phyloP scores from a whole-genome alignment of 2,888 invertebrate species.

The Thymelicus acteon region DNA sequence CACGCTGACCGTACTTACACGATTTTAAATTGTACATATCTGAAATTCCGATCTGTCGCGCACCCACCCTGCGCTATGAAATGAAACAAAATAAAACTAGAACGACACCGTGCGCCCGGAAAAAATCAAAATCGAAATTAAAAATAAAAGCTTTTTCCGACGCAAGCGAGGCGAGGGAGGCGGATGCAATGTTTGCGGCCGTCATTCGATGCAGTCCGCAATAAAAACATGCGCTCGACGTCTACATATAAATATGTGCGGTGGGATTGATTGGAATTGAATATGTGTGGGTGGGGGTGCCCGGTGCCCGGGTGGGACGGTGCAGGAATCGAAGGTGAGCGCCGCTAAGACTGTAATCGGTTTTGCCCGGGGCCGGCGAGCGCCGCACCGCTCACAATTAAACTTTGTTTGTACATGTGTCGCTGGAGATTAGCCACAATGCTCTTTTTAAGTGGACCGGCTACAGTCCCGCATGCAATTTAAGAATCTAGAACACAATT shows the following conservation, averaged over 20 bases:
- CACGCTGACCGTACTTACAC: constrained; percentile 83
- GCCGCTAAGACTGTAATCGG: constrained; percentile 84
- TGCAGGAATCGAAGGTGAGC: constrained; percentile 81
- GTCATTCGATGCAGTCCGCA: constrained; percentile 81
- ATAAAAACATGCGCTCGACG: constrained; percentile 78
- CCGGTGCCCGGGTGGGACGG: constrained; percentile 34
- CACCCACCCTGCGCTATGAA: constrained; percentile 83
- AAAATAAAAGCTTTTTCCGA: constrained; percentile 80
- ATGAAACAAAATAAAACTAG: constrained; percentile 84
- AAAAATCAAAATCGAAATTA: constrained; percentile 85
- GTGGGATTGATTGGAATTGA: constrained; percentile 84
- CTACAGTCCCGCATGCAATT: constrained; percentile 77
- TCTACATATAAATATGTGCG: constrained; percentile 82
- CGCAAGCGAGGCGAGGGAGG: constrained; percentile 74
- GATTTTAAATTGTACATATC: constrained; percentile 85
- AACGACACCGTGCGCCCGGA: constrained; percentile 76
- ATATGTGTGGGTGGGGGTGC: constrained; percentile 68
- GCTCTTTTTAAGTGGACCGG: constrained; percentile 82
- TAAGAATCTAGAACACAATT: constrained; percentile 74
- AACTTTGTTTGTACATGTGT: constrained; percentile 84
- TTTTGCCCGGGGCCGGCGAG: constrained; percentile 72
- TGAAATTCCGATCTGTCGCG: constrained; percentile 85
- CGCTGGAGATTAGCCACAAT: constrained; percentile 83
- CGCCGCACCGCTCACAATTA: constrained; percentile 75
- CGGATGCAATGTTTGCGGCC: constrained; percentile 82